phyloP scores from a whole-genome alignment of 1,140 invertebrate genomes.

The Asbolus verrucosus region DNA sequence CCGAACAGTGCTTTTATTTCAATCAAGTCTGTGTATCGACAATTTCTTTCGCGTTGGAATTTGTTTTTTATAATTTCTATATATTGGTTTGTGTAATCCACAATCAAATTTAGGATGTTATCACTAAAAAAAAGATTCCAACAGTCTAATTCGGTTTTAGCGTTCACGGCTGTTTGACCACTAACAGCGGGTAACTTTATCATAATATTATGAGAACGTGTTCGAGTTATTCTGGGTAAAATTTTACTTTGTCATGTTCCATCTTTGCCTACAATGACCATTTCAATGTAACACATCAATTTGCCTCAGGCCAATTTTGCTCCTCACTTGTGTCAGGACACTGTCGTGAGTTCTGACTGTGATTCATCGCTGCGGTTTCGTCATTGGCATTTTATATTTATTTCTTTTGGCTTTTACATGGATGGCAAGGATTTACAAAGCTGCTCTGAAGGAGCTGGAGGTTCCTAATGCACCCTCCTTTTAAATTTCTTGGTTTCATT shows the following conservation, averaged over 20 bases:
- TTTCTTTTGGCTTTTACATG: too few species aligned
- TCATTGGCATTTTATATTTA: too few species aligned
- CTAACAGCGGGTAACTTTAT: neutral
- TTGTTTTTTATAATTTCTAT: slow-evolving; percentile 11
- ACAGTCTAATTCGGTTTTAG: neutral
- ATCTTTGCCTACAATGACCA: neutral
- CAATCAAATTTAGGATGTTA: neutral
- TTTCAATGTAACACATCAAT: too few species aligned
- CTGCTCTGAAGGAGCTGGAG: too few species aligned
- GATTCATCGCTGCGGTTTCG: too few species aligned
- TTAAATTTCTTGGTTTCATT: too few species aligned
- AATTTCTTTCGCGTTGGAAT: slow-evolving; percentile 1
- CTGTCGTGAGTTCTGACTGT: too few species aligned
- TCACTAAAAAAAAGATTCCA: neutral
- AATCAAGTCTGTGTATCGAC: neutral
- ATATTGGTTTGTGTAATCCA: slow-evolving; percentile 10
- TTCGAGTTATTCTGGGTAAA: neutral
- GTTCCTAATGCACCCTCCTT: too few species aligned
- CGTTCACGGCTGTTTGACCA: neutral
- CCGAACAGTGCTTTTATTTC: slow-evolving; percentile 18
- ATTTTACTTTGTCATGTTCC: neutral
- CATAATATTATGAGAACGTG: too few species aligned
- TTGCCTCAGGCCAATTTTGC: too few species aligned
- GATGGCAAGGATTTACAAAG: too few species aligned
- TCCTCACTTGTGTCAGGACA: too few species aligned